A percentile compares a stretch with the other conserved stretches of the same genome.
phyloP scores from a whole-genome alignment of 2,888 invertebrate genomes.

The Spisula solida region DNA sequence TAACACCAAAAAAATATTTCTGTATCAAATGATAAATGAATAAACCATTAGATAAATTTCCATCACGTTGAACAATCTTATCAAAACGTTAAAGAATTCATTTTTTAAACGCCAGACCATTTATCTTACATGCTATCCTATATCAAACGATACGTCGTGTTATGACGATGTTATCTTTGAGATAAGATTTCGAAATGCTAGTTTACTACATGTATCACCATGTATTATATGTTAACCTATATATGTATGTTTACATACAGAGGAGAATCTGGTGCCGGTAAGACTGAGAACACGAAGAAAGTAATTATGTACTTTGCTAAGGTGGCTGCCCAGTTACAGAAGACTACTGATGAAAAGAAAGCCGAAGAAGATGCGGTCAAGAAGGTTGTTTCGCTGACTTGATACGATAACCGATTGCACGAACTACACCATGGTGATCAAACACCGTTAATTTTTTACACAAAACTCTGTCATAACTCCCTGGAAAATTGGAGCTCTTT shows the following conservation, averaged over 20 bases:
- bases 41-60: not conserved
- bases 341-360: conserved; percentile 75
- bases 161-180: conserved; percentile 18
- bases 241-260: conserved; percentile 87
- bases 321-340: conserved; percentile 92
- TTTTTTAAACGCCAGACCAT: conserved; percentile 8
- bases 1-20: not conserved
- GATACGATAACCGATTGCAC: conserved; percentile 42
- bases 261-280: conserved; percentile 99
- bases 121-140: not conserved
- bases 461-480: not conserved
- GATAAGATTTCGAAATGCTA: not conserved
- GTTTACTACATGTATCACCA: not conserved
- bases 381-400: conserved; percentile 74
- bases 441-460: not conserved
- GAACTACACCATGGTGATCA: not conserved
- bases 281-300: conserved; percentile 99
- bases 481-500: not conserved
- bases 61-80: not conserved
- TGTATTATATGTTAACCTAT: not conserved
- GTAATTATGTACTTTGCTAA: conserved; percentile 98
- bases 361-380: conserved; percentile 64
- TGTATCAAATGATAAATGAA: not conserved
- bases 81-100: not conserved
- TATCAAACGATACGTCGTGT: conserved; percentile 6